These are phyloP conservation scores for Alces alces DNA, from an alignment of 2,113 vertebrate species.

Conservation along the genomic window DNA sequence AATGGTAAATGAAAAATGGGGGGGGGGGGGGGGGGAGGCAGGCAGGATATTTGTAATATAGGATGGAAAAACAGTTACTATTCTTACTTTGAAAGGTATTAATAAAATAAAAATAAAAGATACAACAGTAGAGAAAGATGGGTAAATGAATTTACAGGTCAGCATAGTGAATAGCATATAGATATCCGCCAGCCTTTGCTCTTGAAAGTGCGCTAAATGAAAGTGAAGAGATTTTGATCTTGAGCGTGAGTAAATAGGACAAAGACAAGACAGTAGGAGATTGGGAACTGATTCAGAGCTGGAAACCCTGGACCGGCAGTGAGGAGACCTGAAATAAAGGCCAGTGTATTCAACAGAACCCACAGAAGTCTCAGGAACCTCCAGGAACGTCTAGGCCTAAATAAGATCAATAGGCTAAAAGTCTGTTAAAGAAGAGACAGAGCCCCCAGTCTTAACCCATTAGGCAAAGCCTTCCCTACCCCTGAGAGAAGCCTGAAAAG, in stretches of 20 bases:
- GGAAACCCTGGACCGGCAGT: no score
- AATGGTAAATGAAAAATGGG: background rate
- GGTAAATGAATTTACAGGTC: background rate
- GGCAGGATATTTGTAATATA: background rate
- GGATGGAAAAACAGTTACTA: background rate
- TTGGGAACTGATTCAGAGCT: background rate
- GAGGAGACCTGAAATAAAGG: background rate
- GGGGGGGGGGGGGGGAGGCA: accelerated
- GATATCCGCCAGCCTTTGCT: background rate
- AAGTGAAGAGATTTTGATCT: background rate
- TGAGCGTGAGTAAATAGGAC: background rate
- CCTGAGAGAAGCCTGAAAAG: background rate
- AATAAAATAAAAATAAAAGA: background rate
- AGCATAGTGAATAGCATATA: background rate
- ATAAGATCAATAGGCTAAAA: background rate
- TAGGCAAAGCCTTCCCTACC: background rate
- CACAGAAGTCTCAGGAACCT: background rate
- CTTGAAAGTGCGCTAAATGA: background rate
- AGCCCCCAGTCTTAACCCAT: background rate
- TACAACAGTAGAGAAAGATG: background rate
- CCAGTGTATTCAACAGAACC: no score
- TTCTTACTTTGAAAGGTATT: background rate
- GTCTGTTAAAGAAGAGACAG: background rate
- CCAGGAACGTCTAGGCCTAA: background rate
- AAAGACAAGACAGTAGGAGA: background rate